Evolutionary conservation across 2,797 vertebrate species (phyloP).

Genomic region (Poecilia velifera): DNA sequence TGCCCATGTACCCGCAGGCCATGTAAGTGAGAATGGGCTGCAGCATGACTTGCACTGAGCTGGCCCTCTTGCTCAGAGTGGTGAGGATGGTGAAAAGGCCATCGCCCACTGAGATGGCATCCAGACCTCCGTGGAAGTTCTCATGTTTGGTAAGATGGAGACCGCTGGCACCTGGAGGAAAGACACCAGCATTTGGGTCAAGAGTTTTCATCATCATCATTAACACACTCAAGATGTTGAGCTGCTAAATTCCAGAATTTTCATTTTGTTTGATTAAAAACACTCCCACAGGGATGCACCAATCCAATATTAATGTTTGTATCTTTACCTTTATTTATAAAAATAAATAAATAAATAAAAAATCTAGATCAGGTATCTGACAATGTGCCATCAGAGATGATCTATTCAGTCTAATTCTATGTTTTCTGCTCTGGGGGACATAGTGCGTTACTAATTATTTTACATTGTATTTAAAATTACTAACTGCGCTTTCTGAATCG

Average conservation of each 20-base stretch:
- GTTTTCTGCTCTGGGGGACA: no score
- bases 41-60: constrained; percentile 96
- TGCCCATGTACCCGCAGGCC: constrained; percentile 99
- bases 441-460: no score
- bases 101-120: constrained; percentile 98
- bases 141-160: constrained; percentile 98
- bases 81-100: constrained; percentile 98
- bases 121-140: constrained; percentile 97
- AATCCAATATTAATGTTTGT: no score
- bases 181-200: neutral
- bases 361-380: no score
- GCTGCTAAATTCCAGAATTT: neutral
- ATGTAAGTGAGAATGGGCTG: constrained; percentile 99
- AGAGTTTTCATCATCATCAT: neutral
- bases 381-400: no score
- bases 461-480: no score
- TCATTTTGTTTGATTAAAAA: neutral
- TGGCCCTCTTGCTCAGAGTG: constrained; percentile 96
- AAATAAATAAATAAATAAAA: no score
- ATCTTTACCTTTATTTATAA: no score
- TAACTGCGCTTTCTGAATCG: no score
- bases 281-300: no score
- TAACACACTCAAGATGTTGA: neutral
- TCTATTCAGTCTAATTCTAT: no score
- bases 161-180: constrained; percentile 91